Percentiles rank a stretch among this genome's conserved stretches.
These are phyloP conservation scores for Nansenia antarctica DNA, from an alignment of 2,113 vertebrate species.

Conservation along the genomic window DNA sequence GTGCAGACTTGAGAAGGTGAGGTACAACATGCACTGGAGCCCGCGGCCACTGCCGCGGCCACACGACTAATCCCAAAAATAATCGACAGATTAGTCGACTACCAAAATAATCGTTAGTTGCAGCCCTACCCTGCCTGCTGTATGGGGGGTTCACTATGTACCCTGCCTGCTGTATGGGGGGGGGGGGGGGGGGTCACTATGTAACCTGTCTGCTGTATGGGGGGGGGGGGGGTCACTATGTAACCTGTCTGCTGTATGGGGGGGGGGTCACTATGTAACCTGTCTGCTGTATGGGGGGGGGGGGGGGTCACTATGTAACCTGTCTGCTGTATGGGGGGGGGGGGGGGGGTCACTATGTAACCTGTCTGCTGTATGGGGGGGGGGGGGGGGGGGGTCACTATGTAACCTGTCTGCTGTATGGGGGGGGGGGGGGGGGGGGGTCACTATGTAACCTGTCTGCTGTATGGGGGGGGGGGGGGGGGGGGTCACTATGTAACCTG, in stretches of 20 bases:
- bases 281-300: slow-evolving; percentile 23
- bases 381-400: slow-evolving; percentile 31
- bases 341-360: slow-evolving; percentile 34
- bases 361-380: slow-evolving; percentile 28
- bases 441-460: slow-evolving; percentile 38
- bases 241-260: slow-evolving; percentile 31
- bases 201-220: slow-evolving; percentile 27
- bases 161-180: slow-evolving; percentile 28
- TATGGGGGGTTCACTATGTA: slow-evolving; percentile 35
- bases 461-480: slow-evolving; percentile 22
- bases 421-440: slow-evolving; percentile 24
- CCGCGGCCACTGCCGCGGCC: too few species aligned
- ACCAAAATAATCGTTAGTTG: too few species aligned
- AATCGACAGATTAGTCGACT: too few species aligned
- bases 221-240: slow-evolving; percentile 32
- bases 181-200: slow-evolving; percentile 31
- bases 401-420: slow-evolving; percentile 29
- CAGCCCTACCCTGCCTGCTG: slow-evolving; percentile 35
- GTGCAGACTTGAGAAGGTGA: too few species aligned
- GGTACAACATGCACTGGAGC: too few species aligned
- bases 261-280: slow-evolving; percentile 35
- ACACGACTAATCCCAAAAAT: too few species aligned
- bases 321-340: slow-evolving; percentile 29
- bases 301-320: slow-evolving; percentile 35
- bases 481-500: slow-evolving; percentile 36